phyloP scores from a whole-genome alignment of 2,797 vertebrate genomes.

The Enteromius mattozi region DNA sequence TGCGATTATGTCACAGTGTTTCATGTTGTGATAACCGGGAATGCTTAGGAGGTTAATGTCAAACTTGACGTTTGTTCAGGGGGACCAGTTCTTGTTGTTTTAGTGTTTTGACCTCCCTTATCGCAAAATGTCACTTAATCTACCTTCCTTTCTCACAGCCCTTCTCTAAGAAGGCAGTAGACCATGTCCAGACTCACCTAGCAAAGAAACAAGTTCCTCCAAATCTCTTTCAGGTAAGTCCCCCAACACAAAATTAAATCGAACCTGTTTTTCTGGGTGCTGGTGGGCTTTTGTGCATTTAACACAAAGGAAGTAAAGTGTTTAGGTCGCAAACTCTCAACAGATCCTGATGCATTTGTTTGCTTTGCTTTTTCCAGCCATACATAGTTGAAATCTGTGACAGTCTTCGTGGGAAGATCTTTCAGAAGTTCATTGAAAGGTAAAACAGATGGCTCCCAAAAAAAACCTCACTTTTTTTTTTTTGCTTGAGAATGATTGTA shows the following conservation, averaged over 20 bases:
- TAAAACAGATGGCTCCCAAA: slow-evolving; percentile 61
- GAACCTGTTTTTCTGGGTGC: neutral
- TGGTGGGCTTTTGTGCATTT: neutral
- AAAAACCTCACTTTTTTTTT: neutral
- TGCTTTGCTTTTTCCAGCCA: slow-evolving; percentile 76
- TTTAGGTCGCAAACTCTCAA: neutral
- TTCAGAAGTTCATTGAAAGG: slow-evolving; percentile 97
- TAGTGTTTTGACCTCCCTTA: slow-evolving; percentile 35
- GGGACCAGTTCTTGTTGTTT: slow-evolving; percentile 11
- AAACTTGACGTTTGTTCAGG: neutral
- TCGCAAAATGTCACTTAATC: slow-evolving; percentile 23
- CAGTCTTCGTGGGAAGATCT: slow-evolving; percentile 93
- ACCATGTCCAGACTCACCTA: slow-evolving; percentile 91
- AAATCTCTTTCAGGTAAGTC: slow-evolving; percentile 91
- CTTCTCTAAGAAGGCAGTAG: slow-evolving; percentile 94
- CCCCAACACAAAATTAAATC: neutral
- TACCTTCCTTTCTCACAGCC: slow-evolving; percentile 75
- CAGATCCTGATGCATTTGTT: neutral
- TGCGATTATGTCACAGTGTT: slow-evolving; percentile 9
- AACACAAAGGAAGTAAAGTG: slow-evolving; percentile 2
- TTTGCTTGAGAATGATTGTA: neutral
- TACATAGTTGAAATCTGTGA: slow-evolving; percentile 98
- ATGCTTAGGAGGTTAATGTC: neutral
- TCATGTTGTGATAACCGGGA: slow-evolving; percentile 29
- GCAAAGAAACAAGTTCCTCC: slow-evolving; percentile 92